phyloP scores from a whole-genome alignment of 2,888 invertebrate species.

The Drosophila dives region DNA sequence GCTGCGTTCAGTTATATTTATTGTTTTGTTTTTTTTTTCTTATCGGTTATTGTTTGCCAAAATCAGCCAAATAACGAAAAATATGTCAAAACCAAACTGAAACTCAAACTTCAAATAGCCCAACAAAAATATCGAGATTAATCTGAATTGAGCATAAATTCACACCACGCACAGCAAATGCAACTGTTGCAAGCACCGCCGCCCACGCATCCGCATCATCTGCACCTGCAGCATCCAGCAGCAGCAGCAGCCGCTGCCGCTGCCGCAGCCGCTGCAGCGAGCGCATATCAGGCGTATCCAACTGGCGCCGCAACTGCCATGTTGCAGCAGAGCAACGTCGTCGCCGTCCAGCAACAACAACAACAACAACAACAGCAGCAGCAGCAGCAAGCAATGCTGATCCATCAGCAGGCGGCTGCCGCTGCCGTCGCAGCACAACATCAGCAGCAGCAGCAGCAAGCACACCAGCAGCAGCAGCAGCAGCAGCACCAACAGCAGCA shows the following conservation, averaged over 20 bases:
- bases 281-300: conserved; percentile 69
- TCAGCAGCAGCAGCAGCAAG: conserved; percentile 73
- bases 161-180: conserved; percentile 84
- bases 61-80: conserved; percentile 38
- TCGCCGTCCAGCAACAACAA: conserved; percentile 74
- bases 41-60: conserved; percentile 32
- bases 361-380: conserved; percentile 60
- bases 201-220: conserved; percentile 80
- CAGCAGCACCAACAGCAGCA: conserved; percentile 56
- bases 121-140: conserved; percentile 61
- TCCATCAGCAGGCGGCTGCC: conserved; percentile 66
- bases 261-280: conserved; percentile 58
- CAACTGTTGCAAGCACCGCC: conserved; percentile 84
- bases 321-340: conserved; percentile 72
- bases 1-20: conserved; percentile 6
- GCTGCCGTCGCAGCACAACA: conserved; percentile 62
- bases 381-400: conserved; percentile 54
- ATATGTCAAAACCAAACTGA: conserved; percentile 49
- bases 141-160: conserved; percentile 73
- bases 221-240: conserved; percentile 78
- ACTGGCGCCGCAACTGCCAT: conserved; percentile 60
- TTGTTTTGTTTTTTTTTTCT: neutral
- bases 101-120: conserved; percentile 57
- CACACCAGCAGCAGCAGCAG: conserved; percentile 63
- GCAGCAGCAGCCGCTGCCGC: conserved; percentile 65